These are phyloP conservation scores for Criorhina ranunculi DNA, from an alignment of 2,888 invertebrate genomes.

Conservation along the genomic window DNA sequence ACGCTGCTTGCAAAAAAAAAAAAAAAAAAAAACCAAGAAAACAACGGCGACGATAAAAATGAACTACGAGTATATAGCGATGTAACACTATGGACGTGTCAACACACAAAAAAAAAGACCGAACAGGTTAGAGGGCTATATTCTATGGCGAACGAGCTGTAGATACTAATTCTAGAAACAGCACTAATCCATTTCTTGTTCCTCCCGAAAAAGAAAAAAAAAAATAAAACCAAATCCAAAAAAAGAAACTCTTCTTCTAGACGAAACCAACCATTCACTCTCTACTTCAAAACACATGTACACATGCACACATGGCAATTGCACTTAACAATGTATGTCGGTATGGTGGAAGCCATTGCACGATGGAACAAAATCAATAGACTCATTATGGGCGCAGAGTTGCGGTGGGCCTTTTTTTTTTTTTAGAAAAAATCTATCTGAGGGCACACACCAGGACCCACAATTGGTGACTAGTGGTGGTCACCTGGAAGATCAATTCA, in stretches of 20 bases:
- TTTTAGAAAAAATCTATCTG: conserved; percentile 18
- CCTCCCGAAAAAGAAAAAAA: conserved; percentile 45
- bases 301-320: conserved; percentile 75
- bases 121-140: conserved; percentile 62
- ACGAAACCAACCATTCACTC: conserved; percentile 72
- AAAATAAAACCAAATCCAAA: conserved; percentile 38
- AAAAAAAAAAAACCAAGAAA: conserved; percentile 22
- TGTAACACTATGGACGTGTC: conserved; percentile 61
- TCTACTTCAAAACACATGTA: conserved; percentile 74
- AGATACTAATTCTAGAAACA: conserved; percentile 54
- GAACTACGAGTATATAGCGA: conserved; percentile 50
- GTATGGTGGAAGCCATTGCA: conserved; percentile 73
- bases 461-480: conserved; percentile 17
- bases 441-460: conserved; percentile 24
- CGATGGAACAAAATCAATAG: conserved; percentile 75
- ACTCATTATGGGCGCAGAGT: conserved; percentile 65
- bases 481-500: conserved; percentile 49
- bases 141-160: conserved; percentile 45
- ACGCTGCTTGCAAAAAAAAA: conserved; percentile 57
- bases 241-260: conserved; percentile 62
- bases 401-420: conserved; percentile 34
- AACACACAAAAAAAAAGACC: conserved; percentile 51
- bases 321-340: conserved; percentile 70
- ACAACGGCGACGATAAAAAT: conserved; percentile 36
- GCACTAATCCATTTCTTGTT: conserved; percentile 55